Evolutionary conservation across 2,113 vertebrate genomes (phyloP), one percentile per base, ranked within the genome.

Genomic region (Ammodramus savannarum): DNA sequence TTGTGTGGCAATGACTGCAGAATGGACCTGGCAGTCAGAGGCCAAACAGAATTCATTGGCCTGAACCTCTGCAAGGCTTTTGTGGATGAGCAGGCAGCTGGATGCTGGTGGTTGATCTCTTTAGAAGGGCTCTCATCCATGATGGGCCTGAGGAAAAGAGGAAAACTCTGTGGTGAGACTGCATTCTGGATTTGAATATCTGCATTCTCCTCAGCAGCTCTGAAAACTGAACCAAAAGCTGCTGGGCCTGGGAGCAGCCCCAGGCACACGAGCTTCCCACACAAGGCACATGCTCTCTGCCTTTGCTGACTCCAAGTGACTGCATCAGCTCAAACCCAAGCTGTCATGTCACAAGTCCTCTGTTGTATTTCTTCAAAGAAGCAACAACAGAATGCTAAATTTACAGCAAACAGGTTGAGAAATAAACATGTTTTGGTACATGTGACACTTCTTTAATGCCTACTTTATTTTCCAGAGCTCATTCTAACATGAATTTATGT

Each of bases 1-100:
- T 96, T 96, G 85, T 57, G 94, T 46, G 97, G 96, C 39, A 97
- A 87, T n/a, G 97, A 97, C 94, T 97, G 98, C 18, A 98, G 93
- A 34, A 86, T 52, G 11, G 98, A 97, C 38, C 63, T 93, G 69
- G 98, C 93, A 34, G 97, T 97, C 90, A 97, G 96, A 54, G 97
- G 97, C 36, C 95, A 97, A 66, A 80, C 34, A 3, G 62, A 3
- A 9, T 90, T 90, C 17, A 79, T 79, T 54, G 95, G 95, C 27
- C 76, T 73, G 67, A 85, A 88, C 7, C 59, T 89, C 90, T 96
- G 95, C 0, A 22, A 82, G 39, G 76, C 49, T 87, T 75, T 83
- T 68, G 75, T 27, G 36, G 92, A 62, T 48, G 96, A 96, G 62
- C 26, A 61, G 73, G 93, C 85, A 76, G 95, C 54, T 72, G 97